Evolutionary conservation across 2,888 invertebrate genomes (phyloP).

Genomic region (Acronicta alni): DNA sequence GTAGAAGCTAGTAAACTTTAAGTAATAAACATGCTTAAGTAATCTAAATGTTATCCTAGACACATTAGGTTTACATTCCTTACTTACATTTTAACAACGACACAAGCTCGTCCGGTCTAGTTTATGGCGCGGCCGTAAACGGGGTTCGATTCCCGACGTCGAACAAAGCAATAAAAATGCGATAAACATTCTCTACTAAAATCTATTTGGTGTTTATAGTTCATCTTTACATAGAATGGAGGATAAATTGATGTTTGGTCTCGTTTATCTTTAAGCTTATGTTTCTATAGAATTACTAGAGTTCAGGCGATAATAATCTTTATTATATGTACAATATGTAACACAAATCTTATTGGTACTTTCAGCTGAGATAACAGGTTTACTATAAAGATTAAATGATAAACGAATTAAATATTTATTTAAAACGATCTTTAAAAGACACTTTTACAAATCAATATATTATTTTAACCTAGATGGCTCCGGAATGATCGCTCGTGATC

Average conservation of each 20-base stretch:
- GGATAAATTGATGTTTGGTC: constrained; percentile 35
- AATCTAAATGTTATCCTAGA: constrained; percentile 40
- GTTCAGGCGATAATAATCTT: neutral
- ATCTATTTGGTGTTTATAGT: constrained; percentile 69
- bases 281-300: neutral
- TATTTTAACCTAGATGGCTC: too few relatives aligned
- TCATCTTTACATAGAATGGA: constrained; percentile 62
- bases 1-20: too few relatives aligned
- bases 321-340: too few relatives aligned
- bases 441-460: too few relatives aligned
- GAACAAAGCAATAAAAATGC: constrained; percentile 74
- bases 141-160: constrained; percentile 74
- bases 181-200: constrained; percentile 73
- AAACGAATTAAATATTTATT: too few relatives aligned
- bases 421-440: too few relatives aligned
- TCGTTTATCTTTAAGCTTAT: constrained; percentile 18
- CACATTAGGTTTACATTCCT: constrained; percentile 63
- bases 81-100: constrained; percentile 72
- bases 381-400: too few relatives aligned
- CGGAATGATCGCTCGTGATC: too few relatives aligned
- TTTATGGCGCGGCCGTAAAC: constrained; percentile 78
- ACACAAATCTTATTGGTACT: too few relatives aligned
- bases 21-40: constrained; percentile 43
- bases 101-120: constrained; percentile 70
- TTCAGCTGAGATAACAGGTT: too few relatives aligned